Base-by-base conservation (phyloP, 2,888 invertebrate genomes). In the Meloe dianella region DNA sequence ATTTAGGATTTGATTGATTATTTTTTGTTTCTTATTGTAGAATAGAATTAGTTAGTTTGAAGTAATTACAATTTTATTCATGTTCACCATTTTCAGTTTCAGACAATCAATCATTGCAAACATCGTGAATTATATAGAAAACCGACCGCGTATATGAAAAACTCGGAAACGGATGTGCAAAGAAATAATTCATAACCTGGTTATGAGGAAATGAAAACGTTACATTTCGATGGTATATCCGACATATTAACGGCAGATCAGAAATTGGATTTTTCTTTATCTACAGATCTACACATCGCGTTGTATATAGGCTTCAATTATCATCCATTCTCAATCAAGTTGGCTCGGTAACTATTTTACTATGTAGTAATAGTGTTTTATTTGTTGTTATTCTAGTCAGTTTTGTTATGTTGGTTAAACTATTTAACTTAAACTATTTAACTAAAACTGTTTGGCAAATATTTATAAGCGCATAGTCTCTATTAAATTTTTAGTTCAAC, bases 161-260 rank as follows among this genome's bases (percentile, higher is more conserved):
- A 70, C 70, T 70, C 65, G 70, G 70, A 68, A 70, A 71, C 72
- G 72, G 74, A 73, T 72, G 72, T 71, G 70, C 73, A 67, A 71
- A 71, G 72, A 73, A 73, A 74, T 74, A 74, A 74, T 74, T 74
- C 73, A 74, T 74, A 71, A 74, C 68, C 63, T 67, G 70, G 71
- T 66, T 72, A 69, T 64, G 61, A 68, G 71, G 71, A 74, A 72
- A 71, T 68, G 71, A 69, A 71, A 73, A 69, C 68, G 69, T 72
- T 73, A 68, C 67, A 69, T 70, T 70, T 66, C 51, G 65, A 63
- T 66, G 66, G 60, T 54, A 54, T 57, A 63, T 71, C 68, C 67
- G 68, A 71, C 61, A 61, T 66, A 70, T 74, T 70, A 73, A 69
- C 64, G 60, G 51, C 60, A 51, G 41, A 56, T 66, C 60, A 63